A percentile compares a stretch with the other conserved stretches of the same genome.
These are phyloP conservation scores for Poecilus cupreus DNA, from an alignment of 2,888 invertebrate genomes.

Conservation along the genomic window DNA sequence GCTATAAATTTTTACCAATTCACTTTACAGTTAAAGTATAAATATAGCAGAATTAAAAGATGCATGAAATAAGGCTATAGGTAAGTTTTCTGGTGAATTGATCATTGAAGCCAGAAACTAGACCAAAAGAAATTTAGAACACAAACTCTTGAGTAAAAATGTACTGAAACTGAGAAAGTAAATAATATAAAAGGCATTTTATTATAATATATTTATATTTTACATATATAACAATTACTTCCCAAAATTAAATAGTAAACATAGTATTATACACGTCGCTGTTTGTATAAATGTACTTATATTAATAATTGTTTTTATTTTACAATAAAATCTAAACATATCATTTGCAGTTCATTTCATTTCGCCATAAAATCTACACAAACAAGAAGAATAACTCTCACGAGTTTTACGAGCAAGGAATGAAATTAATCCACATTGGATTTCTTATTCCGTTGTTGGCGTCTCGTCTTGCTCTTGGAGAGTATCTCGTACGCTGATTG, in stretches of 20 bases:
- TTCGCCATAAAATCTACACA: too few species aligned
- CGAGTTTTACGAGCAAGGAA: too few species aligned
- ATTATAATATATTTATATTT: conserved; percentile 46
- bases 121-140: conserved; percentile 2
- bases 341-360: neutral
- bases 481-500: conserved; percentile 94
- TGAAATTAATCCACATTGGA: too few species aligned
- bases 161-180: neutral
- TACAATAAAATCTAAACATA: conserved; percentile 46
- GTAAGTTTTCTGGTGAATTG: neutral
- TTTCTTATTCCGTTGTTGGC: conserved; percentile 84
- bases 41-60: too few species aligned
- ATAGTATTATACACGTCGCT: conserved; percentile 30
- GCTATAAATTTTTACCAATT: too few species aligned
- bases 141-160: neutral
- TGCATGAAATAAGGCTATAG: too few species aligned
- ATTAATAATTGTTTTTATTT: conserved; percentile 44
- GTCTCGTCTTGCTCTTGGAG: conserved; percentile 86
- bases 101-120: neutral
- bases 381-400: too few species aligned
- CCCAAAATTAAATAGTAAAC: conserved; percentile 2
- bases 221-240: conserved; percentile 43
- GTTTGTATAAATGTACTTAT: conserved; percentile 55
- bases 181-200: conserved; percentile 30
- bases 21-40: too few species aligned